These are phyloP conservation scores for Echinometra lucunter DNA, from an alignment of 53 echinoderm and acorn worm genomes.

Conservation along the genomic window DNA sequence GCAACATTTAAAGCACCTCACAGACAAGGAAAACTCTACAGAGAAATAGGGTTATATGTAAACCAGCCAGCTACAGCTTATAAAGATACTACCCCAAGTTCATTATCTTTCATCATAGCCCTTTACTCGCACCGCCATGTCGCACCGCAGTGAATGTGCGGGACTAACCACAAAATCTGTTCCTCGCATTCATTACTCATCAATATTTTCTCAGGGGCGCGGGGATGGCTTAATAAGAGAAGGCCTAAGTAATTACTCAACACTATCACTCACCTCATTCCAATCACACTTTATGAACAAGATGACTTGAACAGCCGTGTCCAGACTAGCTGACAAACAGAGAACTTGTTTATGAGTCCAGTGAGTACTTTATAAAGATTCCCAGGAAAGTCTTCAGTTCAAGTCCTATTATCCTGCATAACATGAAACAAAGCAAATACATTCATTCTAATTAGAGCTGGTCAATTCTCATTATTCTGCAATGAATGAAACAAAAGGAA, in stretches of 20 bases:
- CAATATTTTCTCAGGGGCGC: slow-evolving; percentile 35
- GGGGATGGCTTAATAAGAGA: background rate
- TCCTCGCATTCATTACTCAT: slow-evolving; percentile 21
- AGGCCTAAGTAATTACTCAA: slow-evolving; percentile 44
- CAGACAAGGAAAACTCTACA: background rate
- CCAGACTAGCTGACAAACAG: background rate
- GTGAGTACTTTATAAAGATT: background rate
- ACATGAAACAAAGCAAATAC: background rate
- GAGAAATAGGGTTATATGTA: background rate
- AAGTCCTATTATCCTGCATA: background rate
- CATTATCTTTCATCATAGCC: slow-evolving; percentile 2
- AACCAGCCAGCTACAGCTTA: background rate
- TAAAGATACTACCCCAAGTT: background rate
- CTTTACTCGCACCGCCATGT: background rate
- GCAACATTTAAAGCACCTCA: background rate
- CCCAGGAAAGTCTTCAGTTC: background rate
- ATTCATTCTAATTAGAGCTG: background rate
- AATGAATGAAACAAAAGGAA: too few species aligned
- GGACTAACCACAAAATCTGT: slow-evolving; percentile 44
- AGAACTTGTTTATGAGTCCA: background rate
- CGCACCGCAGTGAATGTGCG: background rate
- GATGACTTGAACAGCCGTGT: slow-evolving; percentile 38
- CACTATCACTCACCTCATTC: slow-evolving; percentile 32
- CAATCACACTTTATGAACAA: slow-evolving; percentile 18
- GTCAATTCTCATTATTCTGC: too few species aligned